phyloP scores from a whole-genome alignment of 2,888 invertebrate species.

The Caenorhabditis sp. region DNA sequence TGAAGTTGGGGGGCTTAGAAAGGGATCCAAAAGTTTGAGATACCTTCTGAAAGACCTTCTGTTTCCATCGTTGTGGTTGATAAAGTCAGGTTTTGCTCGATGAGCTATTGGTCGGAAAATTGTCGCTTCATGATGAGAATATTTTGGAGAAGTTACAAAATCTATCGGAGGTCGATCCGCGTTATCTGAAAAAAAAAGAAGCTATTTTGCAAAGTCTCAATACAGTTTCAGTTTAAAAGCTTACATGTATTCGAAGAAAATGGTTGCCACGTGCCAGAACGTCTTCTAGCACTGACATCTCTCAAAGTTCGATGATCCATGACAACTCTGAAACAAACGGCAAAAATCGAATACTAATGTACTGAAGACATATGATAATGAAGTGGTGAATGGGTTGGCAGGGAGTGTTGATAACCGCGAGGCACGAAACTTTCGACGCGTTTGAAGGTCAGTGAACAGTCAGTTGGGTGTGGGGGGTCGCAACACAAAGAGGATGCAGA shows the following conservation, averaged over 20 bases:
- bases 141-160: conserved; percentile 52
- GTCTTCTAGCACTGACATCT: conserved; percentile 36
- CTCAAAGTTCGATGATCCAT: conserved; percentile 56
- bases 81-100: conserved; percentile 48
- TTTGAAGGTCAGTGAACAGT: conserved; percentile 55
- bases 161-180: conserved; percentile 52
- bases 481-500: conserved; percentile 23
- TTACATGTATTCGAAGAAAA: conserved; percentile 43
- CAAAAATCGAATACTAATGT: background rate
- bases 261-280: conserved; percentile 54
- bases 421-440: conserved; percentile 40
- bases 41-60: conserved; percentile 45
- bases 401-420: conserved; percentile 46
- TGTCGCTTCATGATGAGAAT: conserved; percentile 38
- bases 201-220: background rate
- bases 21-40: background rate
- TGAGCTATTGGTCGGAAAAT: conserved; percentile 50
- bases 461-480: conserved; percentile 30
- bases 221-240: background rate
- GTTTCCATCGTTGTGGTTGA: conserved; percentile 50
- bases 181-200: conserved; percentile 36
- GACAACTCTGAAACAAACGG: conserved; percentile 19
- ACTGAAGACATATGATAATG: conserved; percentile 45
- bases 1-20: conserved; percentile 3
- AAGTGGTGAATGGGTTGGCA: conserved; percentile 33